Conservation (phyloP, 2,888 invertebrate species). For the Prosapia bicincta region DNA sequence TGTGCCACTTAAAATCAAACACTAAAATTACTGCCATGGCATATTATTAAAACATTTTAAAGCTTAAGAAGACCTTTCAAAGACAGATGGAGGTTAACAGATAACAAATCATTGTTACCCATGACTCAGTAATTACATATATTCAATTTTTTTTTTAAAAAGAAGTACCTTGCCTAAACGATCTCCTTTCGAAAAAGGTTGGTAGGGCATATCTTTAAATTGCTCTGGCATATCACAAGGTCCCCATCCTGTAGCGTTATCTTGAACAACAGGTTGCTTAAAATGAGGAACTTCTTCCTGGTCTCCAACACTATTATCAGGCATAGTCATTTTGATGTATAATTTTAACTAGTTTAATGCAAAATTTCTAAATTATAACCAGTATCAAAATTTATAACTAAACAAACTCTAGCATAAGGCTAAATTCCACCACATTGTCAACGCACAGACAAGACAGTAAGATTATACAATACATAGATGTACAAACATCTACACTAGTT, state of each 20-base stretch:
- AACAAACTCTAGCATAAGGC: background rate
- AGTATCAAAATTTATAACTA: background rate
- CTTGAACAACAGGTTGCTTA: constrained; percentile 69
- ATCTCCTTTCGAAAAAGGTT: constrained; percentile 98
- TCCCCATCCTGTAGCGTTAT: constrained; percentile 93
- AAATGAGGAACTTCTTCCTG: constrained; percentile 46
- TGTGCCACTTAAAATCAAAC: too few relatives aligned
- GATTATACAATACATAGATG: too few relatives aligned
- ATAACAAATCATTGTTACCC: background rate
- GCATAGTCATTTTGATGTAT: constrained; percentile 14
- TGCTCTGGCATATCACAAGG: constrained; percentile 92
- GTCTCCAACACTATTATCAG: constrained; percentile 13
- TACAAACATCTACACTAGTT: too few relatives aligned
- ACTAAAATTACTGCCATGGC: too few relatives aligned
- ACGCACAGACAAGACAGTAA: too few relatives aligned
- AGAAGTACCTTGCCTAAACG: constrained; percentile 90
- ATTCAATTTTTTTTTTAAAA: too few relatives aligned
- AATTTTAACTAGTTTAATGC: too few relatives aligned
- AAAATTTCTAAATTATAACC: too few relatives aligned
- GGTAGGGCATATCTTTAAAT: constrained; percentile 96
- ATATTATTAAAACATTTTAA: background rate
- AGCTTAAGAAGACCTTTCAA: background rate
- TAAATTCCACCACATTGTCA: background rate
- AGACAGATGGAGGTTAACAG: background rate
- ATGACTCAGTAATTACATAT: background rate